A percentile compares a stretch with the other conserved stretches of the same genome.
Conservation (phyloP, 2,888 invertebrate genomes). For the Amaurobius ferox region DNA sequence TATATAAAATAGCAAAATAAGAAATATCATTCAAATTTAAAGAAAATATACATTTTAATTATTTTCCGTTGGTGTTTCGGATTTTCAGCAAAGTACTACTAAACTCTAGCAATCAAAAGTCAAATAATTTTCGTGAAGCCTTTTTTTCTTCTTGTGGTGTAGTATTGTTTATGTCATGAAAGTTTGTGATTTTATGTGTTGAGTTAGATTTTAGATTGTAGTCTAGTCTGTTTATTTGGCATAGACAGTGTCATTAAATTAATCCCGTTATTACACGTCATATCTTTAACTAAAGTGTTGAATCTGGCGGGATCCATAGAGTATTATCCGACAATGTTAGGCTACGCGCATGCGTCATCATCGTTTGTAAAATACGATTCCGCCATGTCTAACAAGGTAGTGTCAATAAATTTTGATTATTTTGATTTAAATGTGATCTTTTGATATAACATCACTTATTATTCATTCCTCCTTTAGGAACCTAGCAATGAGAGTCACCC, state of each 20-base stretch:
- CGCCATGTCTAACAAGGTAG: conserved; percentile 73
- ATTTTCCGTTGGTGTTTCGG: not conserved
- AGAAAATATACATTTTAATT: too few species aligned
- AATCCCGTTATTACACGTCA: conserved; percentile 25
- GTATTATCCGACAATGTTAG: conserved; percentile 51
- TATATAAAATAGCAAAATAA: too few species aligned
- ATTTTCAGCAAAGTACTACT: conserved; percentile 13
- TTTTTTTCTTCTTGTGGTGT: conserved; percentile 17
- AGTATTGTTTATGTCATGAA: conserved; percentile 18
- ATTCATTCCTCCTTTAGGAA: conserved; percentile 51
- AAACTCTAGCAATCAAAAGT: conserved; percentile 24
- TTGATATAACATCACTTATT: not conserved
- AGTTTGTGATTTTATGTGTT: not conserved
- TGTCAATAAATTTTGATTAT: conserved; percentile 24
- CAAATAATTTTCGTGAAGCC: conserved; percentile 46
- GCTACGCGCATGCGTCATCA: conserved; percentile 68
- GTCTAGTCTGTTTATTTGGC: not conserved
- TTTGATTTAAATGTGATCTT: not conserved
- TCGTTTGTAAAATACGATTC: conserved; percentile 53
- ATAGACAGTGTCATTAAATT: not conserved
- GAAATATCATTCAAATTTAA: too few species aligned
- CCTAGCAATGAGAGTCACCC: conserved; percentile 94
- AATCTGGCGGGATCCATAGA: conserved; percentile 64
- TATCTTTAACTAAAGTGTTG: conserved; percentile 47
- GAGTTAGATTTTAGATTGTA: not conserved